Evolutionary conservation across 1,140 invertebrate genomes (phyloP).

Genomic region (Acromyrmex heyeri): DNA sequence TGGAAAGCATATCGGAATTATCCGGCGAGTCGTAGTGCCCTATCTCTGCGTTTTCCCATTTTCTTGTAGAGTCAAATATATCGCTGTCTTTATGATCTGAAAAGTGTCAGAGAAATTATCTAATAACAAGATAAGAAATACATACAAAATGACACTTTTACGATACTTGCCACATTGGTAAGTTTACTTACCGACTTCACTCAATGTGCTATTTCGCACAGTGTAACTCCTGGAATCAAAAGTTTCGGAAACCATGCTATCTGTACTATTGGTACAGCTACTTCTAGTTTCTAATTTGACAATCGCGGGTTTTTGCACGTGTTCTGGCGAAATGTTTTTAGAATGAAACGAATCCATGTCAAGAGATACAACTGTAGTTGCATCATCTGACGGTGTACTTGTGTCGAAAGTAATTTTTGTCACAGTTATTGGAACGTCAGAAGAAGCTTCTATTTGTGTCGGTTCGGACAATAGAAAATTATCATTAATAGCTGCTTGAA

Average conservation of each 20-base stretch:
- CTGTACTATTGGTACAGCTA: slow-evolving; percentile 81
- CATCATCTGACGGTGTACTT: slow-evolving; percentile 78
- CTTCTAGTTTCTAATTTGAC: slow-evolving; percentile 69
- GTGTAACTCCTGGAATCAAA: slow-evolving; percentile 81
- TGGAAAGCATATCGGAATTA: slow-evolving; percentile 90
- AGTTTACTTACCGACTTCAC: slow-evolving; percentile 82
- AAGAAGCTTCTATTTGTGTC: slow-evolving; percentile 76
- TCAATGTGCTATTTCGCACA: slow-evolving; percentile 81
- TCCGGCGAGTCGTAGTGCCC: slow-evolving; percentile 94
- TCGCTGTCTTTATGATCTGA: slow-evolving; percentile 83
- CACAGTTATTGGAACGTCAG: slow-evolving; percentile 80
- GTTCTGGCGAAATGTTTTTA: slow-evolving; percentile 74
- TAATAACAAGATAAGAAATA: slow-evolving; percentile 64
- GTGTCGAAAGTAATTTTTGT: slow-evolving; percentile 82
- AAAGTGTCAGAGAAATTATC: slow-evolving; percentile 80
- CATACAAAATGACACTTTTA: background rate
- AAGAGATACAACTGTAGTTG: slow-evolving; percentile 83
- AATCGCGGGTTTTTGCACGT: slow-evolving; percentile 68
- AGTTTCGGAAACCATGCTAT: slow-evolving; percentile 81
- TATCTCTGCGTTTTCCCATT: slow-evolving; percentile 86
- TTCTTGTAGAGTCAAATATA: slow-evolving; percentile 83
- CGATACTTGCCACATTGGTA: background rate
- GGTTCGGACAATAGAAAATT: slow-evolving; percentile 74
- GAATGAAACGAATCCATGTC: slow-evolving; percentile 81
- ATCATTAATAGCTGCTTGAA: slow-evolving; percentile 49